Evolutionary conservation across 2,888 invertebrate species (phyloP).

Genomic region (Rhamphomyia laevipes): DNA sequence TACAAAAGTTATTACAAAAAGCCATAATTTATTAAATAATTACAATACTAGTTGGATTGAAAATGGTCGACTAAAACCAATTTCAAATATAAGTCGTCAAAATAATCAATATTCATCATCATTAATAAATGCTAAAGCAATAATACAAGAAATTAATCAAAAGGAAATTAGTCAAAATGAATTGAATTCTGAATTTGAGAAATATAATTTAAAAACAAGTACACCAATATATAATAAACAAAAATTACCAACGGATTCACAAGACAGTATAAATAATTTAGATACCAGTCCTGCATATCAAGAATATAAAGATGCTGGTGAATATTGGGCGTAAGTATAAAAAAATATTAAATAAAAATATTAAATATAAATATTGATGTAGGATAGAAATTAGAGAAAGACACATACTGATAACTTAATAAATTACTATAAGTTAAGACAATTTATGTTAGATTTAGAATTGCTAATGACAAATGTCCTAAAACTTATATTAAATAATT

Average conservation of each 20-base stretch:
- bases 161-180: constrained; percentile 31
- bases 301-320: constrained; percentile 64
- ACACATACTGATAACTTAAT: too few relatives aligned
- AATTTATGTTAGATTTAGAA: too few relatives aligned
- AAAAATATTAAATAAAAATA: too few relatives aligned
- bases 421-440: too few relatives aligned
- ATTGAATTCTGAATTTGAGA: constrained; percentile 26
- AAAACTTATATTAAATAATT: too few relatives aligned
- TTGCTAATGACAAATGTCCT: too few relatives aligned
- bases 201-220: constrained; percentile 11
- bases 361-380: too few relatives aligned
- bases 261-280: not conserved
- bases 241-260: not conserved
- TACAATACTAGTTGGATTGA: too few relatives aligned
- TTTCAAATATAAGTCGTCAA: not conserved
- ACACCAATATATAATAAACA: constrained; percentile 8
- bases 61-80: not conserved
- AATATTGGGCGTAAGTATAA: constrained; percentile 71
- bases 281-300: constrained; percentile 48
- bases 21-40: constrained; percentile 19
- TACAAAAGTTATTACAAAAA: constrained; percentile 25
- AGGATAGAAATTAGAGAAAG: too few relatives aligned
- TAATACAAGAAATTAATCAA: too few relatives aligned
- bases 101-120: not conserved
- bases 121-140: not conserved